phyloP scores from a whole-genome alignment of 2,888 invertebrate species.

The Eristalis tenax region DNA sequence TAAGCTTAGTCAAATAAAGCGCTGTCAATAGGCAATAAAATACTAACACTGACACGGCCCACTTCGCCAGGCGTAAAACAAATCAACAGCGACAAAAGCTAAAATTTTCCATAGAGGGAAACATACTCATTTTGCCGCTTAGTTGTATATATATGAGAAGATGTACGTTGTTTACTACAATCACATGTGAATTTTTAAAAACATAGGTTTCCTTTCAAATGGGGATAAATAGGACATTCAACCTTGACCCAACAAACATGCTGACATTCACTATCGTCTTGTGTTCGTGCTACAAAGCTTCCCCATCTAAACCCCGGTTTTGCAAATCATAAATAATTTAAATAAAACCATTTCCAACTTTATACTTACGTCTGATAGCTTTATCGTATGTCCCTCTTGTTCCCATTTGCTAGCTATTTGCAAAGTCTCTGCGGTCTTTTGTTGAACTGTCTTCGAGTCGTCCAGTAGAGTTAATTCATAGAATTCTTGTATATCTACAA shows the following conservation, averaged over 20 bases:
- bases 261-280: neutral
- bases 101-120: no score
- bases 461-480: constrained; percentile 98
- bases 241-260: neutral
- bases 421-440: constrained; percentile 97
- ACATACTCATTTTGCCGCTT: no score
- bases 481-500: constrained; percentile 98
- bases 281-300: neutral
- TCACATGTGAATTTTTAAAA: neutral
- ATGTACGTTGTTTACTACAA: neutral
- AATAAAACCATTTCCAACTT: neutral
- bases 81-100: no score
- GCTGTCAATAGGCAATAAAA: no score
- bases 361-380: constrained; percentile 80
- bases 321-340: constrained; percentile 31
- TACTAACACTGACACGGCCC: no score
- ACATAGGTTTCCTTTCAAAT: neutral
- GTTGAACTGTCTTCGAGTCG: constrained; percentile 96
- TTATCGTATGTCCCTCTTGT: constrained; percentile 81
- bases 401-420: constrained; percentile 98
- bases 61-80: no score
- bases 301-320: neutral
- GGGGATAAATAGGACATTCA: neutral
- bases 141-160: no score
- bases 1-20: no score